A percentile compares a stretch with the other conserved stretches of the same genome.
Conservation (phyloP, 2,888 invertebrate species). For the Hedya salicella region DNA sequence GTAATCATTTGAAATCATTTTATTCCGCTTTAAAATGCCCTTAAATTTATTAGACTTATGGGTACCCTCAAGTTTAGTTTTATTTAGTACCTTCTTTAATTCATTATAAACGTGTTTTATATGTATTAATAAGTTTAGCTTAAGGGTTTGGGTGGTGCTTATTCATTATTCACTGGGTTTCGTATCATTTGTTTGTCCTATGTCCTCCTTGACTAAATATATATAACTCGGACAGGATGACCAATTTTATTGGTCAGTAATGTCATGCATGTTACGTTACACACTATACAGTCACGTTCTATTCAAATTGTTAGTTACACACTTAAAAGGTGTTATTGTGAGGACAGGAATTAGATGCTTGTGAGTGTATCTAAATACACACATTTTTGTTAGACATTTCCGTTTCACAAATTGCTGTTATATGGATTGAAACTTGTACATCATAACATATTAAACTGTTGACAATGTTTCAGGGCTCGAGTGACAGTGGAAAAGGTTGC, state of each 20-base stretch:
- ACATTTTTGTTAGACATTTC: slow-evolving; percentile 29
- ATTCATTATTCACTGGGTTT: slow-evolving; percentile 33
- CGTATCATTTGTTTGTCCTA: slow-evolving; percentile 22
- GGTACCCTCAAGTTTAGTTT: background rate
- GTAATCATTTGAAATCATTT: slow-evolving; percentile 58
- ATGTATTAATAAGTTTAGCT: slow-evolving; percentile 12
- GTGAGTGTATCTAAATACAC: slow-evolving; percentile 37
- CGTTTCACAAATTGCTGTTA: slow-evolving; percentile 30
- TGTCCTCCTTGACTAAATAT: slow-evolving; percentile 1
- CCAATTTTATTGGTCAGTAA: slow-evolving; percentile 9
- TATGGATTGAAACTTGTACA: background rate
- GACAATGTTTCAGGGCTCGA: slow-evolving; percentile 86
- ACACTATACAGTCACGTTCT: slow-evolving; percentile 12
- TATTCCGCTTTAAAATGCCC: background rate
- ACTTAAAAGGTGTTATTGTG: slow-evolving; percentile 33
- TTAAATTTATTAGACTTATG: background rate
- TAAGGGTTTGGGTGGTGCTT: slow-evolving; percentile 42
- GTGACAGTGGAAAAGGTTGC: slow-evolving; percentile 93
- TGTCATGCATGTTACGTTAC: slow-evolving; percentile 25
- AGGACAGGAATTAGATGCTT: slow-evolving; percentile 26
- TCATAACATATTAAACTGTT: slow-evolving; percentile 12
- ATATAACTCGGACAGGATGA: slow-evolving; percentile 5
- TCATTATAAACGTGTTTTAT: no score
- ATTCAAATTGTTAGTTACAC: slow-evolving; percentile 23
- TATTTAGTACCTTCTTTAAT: background rate